A percentile compares a stretch with the other conserved stretches of the same genome.
Conservation (phyloP, 2,113 vertebrate genomes). For the Uropsilus gracilis region DNA sequence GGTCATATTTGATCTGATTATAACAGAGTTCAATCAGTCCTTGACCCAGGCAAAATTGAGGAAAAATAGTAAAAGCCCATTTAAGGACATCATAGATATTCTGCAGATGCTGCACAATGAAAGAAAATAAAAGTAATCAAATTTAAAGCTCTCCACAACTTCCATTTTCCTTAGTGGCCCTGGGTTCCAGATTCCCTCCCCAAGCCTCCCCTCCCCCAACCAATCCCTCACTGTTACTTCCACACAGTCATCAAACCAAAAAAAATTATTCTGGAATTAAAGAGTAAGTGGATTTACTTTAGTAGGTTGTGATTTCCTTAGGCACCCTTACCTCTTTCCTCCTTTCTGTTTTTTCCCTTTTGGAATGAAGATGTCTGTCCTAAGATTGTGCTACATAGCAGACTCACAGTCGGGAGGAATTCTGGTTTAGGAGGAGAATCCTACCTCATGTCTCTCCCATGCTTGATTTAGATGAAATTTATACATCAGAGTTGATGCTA, state of each 20-base stretch:
- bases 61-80: constrained; percentile 85
- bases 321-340: not conserved
- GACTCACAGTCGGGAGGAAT: not conserved
- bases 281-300: not conserved
- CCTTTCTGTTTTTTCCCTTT: not conserved
- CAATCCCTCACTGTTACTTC: not conserved
- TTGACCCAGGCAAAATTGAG: constrained; percentile 87
- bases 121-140: not conserved
- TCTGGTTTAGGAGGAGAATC: not conserved
- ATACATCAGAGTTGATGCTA: not conserved
- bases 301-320: not conserved
- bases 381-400: fast-evolving
- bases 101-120: constrained; percentile 81
- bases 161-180: not conserved
- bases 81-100: constrained; percentile 81
- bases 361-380: not conserved
- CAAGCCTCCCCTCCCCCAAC: no score
- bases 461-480: not conserved
- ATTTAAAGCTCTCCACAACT: not conserved
- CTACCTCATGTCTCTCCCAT: not conserved
- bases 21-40: constrained; percentile 87
- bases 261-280: not conserved
- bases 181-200: not conserved
- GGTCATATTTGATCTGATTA: constrained; percentile 85
- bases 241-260: not conserved